phyloP scores from a whole-genome alignment of 1,140 invertebrate genomes.

The Diprion similis region DNA sequence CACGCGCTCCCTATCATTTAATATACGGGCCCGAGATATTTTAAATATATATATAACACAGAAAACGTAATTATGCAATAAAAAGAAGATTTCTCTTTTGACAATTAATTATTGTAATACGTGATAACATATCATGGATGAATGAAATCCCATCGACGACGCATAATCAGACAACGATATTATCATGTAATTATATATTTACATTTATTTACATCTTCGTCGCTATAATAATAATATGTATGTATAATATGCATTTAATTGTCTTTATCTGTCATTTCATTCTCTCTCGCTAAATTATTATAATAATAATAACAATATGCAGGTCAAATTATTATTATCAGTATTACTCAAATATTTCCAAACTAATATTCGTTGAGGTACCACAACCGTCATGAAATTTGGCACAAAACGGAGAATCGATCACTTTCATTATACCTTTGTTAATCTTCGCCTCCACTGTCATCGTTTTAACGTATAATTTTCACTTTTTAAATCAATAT shows the following conservation, averaged over 20 bases:
- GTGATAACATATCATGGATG: neutral
- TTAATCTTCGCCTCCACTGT: neutral
- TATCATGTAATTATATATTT: neutral
- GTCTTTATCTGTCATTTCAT: conserved; percentile 5
- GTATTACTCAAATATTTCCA: too few species aligned
- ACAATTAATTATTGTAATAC: neutral
- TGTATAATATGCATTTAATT: neutral
- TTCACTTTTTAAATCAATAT: neutral
- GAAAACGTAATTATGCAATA: neutral
- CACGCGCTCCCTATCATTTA: conserved; percentile 16
- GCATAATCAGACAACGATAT: neutral
- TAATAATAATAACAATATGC: neutral
- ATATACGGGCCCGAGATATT: conserved; percentile 4
- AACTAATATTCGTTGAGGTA: neutral
- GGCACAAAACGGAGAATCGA: conserved; percentile 7
- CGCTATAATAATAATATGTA: neutral
- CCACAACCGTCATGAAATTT: neutral
- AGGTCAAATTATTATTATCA: too few species aligned
- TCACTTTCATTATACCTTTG: neutral
- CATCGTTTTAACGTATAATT: neutral
- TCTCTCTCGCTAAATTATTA: neutral
- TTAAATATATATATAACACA: conserved; percentile 24
- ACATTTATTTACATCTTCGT: neutral
- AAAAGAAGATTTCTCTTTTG: conserved; percentile 8
- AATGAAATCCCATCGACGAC: neutral